Evolutionary conservation across 2,888 invertebrate genomes (phyloP).

Genomic region (Conops quadrifasciatus): DNA sequence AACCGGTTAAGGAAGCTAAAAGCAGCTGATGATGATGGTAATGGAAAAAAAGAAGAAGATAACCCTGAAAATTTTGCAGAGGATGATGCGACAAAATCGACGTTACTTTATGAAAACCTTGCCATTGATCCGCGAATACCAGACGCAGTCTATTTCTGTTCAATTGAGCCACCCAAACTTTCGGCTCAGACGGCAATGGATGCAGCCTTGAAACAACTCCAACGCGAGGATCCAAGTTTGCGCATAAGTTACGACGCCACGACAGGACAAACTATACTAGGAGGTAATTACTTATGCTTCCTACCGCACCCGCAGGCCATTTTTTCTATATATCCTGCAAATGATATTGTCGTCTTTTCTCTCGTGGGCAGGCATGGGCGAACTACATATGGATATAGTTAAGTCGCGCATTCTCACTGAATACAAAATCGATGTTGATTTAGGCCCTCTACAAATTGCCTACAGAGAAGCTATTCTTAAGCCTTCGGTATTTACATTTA

Average conservation of each 20-base stretch:
- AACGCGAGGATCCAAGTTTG: constrained; percentile 91
- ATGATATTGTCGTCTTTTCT: not conserved
- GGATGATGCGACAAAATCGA: constrained; percentile 45
- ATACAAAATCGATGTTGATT: constrained; percentile 88
- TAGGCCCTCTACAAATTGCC: constrained; percentile 91
- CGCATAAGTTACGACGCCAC: constrained; percentile 78
- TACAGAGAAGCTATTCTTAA: constrained; percentile 79
- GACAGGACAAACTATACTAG: constrained; percentile 87
- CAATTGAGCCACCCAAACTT: constrained; percentile 89
- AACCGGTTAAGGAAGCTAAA: constrained; percentile 58
- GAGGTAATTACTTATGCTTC: too few relatives aligned
- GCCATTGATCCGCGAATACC: constrained; percentile 76
- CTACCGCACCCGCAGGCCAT: too few relatives aligned
- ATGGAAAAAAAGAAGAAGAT: constrained; percentile 11
- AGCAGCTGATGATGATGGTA: not conserved
- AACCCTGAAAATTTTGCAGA: constrained; percentile 39
- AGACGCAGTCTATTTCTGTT: constrained; percentile 96
- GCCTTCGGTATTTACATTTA: constrained; percentile 49
- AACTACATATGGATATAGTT: constrained; percentile 94
- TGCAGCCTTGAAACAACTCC: constrained; percentile 79
- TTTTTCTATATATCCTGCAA: too few relatives aligned
- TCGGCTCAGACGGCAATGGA: constrained; percentile 81
- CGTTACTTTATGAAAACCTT: constrained; percentile 54
- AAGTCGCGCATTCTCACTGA: constrained; percentile 87
- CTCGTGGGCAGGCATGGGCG: constrained; percentile 81